A percentile compares a stretch with the other conserved stretches of the same genome.
These are phyloP conservation scores for Charadrius vociferus DNA, from an alignment of 2,113 vertebrate genomes.

Conservation along the genomic window DNA sequence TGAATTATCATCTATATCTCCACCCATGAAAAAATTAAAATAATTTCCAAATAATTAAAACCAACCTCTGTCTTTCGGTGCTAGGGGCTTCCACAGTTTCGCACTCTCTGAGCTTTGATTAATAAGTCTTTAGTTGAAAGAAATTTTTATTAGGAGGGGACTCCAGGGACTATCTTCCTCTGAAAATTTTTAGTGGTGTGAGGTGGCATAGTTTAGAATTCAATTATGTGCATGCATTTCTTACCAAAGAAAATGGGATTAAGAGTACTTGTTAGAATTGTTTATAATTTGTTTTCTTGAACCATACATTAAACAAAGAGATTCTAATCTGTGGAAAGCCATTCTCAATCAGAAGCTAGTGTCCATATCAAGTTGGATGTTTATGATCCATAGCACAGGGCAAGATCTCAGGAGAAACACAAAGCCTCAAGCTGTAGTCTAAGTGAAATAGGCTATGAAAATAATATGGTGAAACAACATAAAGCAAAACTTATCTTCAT, in stretches of 20 bases:
- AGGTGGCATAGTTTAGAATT: not conserved
- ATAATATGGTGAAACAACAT: not conserved
- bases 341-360: not conserved
- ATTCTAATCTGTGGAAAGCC: not conserved
- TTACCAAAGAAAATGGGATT: not conserved
- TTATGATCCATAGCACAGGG: not conserved
- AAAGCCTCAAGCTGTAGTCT: not conserved
- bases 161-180: not conserved
- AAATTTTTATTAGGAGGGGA: not conserved
- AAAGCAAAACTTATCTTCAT: not conserved
- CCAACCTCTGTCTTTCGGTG: not conserved
- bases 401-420: not conserved
- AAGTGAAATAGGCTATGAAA: not conserved
- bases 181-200: not conserved
- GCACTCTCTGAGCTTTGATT: conserved; percentile 3
- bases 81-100: not conserved
- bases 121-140: not conserved
- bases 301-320: not conserved
- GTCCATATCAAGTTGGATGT: not conserved
- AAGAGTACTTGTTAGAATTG: not conserved
- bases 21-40: not conserved
- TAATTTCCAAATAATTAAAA: conserved; percentile 16
- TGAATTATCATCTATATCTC: not conserved
- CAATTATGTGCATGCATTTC: not conserved
- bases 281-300: not conserved